These are phyloP conservation scores for Thalassaphorura encarpata DNA, from an alignment of 1,140 invertebrate species.

Conservation along the genomic window DNA sequence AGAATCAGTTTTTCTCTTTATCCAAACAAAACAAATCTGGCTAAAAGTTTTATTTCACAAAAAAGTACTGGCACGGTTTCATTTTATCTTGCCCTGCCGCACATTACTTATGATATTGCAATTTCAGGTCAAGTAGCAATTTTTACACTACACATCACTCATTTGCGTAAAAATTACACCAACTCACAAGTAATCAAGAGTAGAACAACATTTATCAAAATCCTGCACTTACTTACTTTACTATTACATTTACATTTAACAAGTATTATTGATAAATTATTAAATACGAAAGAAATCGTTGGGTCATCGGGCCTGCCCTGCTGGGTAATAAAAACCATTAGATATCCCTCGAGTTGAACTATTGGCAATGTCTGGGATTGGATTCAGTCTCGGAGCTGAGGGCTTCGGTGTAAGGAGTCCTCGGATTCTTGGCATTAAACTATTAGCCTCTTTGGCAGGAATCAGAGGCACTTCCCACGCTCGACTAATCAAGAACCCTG, in stretches of 20 bases:
- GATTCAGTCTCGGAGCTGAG: neutral
- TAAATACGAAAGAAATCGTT: neutral
- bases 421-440: slow-evolving; percentile 3
- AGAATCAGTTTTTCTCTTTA: no score
- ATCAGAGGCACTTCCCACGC: slow-evolving; percentile 23
- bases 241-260: neutral
- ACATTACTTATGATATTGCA: no score
- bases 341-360: neutral
- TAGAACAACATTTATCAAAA: no score
- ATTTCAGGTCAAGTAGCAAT: no score
- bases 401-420: slow-evolving; percentile 13
- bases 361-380: neutral
- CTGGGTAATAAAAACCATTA: neutral
- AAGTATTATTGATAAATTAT: neutral
- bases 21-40: no score
- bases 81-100: no score
- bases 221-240: no score
- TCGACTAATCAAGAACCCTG: slow-evolving; percentile 17
- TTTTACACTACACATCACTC: no score
- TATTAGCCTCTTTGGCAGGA: slow-evolving; percentile 10
- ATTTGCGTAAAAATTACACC: no score
- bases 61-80: no score
- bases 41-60: no score
- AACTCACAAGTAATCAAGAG: no score
- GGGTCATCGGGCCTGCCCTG: neutral